Conservation (phyloP, 2,113 vertebrate genomes). For the Noctilio leporinus region DNA sequence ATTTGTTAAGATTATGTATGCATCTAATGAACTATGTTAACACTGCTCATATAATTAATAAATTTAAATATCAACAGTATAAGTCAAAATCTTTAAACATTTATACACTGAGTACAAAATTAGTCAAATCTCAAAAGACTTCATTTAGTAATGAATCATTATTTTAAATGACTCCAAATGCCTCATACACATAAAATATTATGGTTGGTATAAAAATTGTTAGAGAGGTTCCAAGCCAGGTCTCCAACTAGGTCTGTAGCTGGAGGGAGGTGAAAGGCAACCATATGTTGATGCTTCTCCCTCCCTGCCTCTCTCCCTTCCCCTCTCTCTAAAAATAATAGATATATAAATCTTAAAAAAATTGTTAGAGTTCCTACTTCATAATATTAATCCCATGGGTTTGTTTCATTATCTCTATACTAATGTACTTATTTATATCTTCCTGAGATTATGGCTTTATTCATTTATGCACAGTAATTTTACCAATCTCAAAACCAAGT, state of each 20-base stretch:
- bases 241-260: too few relatives aligned
- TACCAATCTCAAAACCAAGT: not conserved
- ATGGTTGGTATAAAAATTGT: not conserved
- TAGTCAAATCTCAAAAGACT: not conserved
- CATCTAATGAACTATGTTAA: not conserved
- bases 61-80: not conserved
- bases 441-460: not conserved
- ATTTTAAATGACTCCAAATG: not conserved
- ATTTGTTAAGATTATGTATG: not conserved
- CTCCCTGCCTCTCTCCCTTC: too few relatives aligned
- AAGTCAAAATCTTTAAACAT: not conserved
- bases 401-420: not conserved
- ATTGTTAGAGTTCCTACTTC: not conserved
- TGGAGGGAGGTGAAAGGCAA: too few relatives aligned
- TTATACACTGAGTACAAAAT: not conserved
- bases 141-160: not conserved
- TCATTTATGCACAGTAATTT: constrained; percentile 6
- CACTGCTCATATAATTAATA: not conserved
- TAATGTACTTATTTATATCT: not conserved
- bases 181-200: not conserved
- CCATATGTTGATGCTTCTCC: too few relatives aligned
- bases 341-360: too few relatives aligned
- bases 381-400: not conserved
- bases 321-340: too few relatives aligned
- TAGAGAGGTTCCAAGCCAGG: too few relatives aligned